Evolutionary conservation across 2,113 vertebrate genomes (phyloP), one percentile per base, ranked within the genome.

Genomic region (Bothrops jararaca): DNA sequence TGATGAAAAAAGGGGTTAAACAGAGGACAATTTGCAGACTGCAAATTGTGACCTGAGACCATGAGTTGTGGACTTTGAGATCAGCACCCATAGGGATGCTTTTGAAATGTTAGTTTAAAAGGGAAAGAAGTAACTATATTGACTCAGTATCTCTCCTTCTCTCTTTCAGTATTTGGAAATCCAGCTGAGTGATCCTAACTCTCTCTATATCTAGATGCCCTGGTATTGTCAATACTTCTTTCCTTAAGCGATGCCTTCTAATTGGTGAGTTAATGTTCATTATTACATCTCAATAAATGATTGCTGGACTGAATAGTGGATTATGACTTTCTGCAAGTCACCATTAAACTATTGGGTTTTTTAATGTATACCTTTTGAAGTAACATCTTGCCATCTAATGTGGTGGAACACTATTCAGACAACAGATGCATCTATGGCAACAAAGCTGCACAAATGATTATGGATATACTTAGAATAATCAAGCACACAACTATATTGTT

Each of bases 331-430:
- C 23, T 85, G 86, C 52, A 90, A 93, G 8, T 24, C 12, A 1
- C 1, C 48, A 15, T 24, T 85, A 45, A 74, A 54, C 52, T 80
- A 24, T 89, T 93, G 7, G 58, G 22, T 34, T 45, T 86, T 90
- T 34, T 86, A 54, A 54, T 69, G 92, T 50, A 56, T 60, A 86
- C 86, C 11, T 91, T 92, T 91, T 58, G 64, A 64, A 92, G 58
- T 58, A 91, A 87, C 56, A 52, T 91, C 39, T 87, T 93, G 4
- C 3, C 12, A 2, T 89, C 90, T 80, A 95, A 52, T 7, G 18
- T 53, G 89, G 39, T 60, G 50, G 92, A 86, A 92, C 52, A 1
- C 53, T 3, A 74, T 90, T 89, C 34, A 60, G 42, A 64, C 6
- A 91, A 39, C 56, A 93, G 80, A 85, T 86, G 22, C 48, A 23